Base-by-base conservation (phyloP, 2,113 vertebrate species). In the Rallus limicola region DNA sequence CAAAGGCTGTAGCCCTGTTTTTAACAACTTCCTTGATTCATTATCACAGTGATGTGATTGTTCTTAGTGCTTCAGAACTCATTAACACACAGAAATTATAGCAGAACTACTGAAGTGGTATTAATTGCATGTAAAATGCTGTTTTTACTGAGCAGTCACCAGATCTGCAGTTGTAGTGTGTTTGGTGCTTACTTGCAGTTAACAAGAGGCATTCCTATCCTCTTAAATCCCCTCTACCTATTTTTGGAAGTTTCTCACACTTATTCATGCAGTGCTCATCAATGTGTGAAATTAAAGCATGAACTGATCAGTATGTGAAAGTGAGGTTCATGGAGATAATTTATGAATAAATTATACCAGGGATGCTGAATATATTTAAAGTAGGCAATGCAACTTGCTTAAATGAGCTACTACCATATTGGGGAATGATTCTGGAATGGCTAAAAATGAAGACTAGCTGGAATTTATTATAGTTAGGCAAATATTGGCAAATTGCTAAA, bases 251-350 rank as follows among this genome's bases (percentile, higher is more conserved):
- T 6, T 1, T 70, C 71, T 93, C 52, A 52, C 59, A 52, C 68
- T 94, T 95, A 90, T 81, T 93, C 62, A 88, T 48, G 34, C 48
- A 78, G 60, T 50, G 79, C 14, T 94, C n/a, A 86, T 93, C 76
- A 94, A 4, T 25, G 85, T 92, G 88, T 96, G 82, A 94, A 95
- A 97, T 96, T 82, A 93, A 78, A 92, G 28, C 71, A 64, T 68
- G 76, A 94, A 71, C 52, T 78, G 68, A 93, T 96, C 68, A 75
- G 71, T 56, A 71, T n/a, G 64, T 83, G 68, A 93, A 94, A 95
- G n/a, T 1, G 2, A 96, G 71, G 88, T 86, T 95, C 92, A 83
- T 31, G 64, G 52, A 93, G 76, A 78, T 94, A 96, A 88, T 92
- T 86, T 79, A 79, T 76, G 65, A 85, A 95, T 91, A 95, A 92